Evolutionary conservation across 2,888 invertebrate species (phyloP).

Genomic region (Philhelius pedissequus): DNA sequence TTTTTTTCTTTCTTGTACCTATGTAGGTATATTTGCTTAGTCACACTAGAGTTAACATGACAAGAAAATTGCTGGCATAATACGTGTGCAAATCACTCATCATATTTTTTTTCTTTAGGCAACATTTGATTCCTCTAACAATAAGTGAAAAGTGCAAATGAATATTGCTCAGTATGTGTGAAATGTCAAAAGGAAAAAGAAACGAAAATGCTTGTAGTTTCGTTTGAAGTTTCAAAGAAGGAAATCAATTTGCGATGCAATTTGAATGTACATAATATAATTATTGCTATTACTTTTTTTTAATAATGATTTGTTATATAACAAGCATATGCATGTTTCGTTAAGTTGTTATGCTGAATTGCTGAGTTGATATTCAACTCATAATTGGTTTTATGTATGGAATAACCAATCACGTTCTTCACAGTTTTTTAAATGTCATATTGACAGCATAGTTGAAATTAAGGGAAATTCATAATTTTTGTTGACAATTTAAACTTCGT

Average conservation of each 20-base stretch:
- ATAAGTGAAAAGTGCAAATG: conserved; percentile 38
- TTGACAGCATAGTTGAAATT: not conserved
- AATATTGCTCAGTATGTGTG: conserved; percentile 31
- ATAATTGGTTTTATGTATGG: not conserved
- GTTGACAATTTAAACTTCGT: too few relatives aligned
- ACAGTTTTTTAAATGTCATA: not conserved
- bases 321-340: not conserved
- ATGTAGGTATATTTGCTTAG: conserved; percentile 51
- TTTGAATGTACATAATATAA: not conserved
- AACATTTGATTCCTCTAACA: not conserved
- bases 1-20: conserved; percentile 2
- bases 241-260: conserved; percentile 11
- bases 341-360: not conserved
- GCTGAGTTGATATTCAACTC: not conserved
- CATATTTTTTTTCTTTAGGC: not conserved
- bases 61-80: conserved; percentile 52
- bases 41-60: conserved; percentile 64
- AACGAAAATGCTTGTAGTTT: not conserved
- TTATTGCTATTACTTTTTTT: not conserved
- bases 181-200: conserved; percentile 7
- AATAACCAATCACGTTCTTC: not conserved
- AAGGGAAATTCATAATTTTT: not conserved
- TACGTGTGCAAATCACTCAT: conserved; percentile 53
- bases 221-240: conserved; percentile 8
- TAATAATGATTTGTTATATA: not conserved